Conservation (phyloP, 2,797 vertebrate species). For the Miopithecus talapoin region DNA sequence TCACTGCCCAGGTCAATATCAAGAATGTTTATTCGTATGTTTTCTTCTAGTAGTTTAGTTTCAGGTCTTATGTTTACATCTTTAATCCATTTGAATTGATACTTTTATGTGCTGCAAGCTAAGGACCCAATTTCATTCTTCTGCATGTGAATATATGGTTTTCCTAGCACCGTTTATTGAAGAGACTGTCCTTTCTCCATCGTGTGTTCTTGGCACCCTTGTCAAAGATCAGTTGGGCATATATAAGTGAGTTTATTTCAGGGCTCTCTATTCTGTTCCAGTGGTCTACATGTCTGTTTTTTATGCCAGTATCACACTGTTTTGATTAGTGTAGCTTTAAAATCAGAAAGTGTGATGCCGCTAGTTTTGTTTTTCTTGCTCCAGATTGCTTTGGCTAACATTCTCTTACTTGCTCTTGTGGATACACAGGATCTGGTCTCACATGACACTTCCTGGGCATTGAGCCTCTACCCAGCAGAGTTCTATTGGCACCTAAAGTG, state of each 20-base stretch:
- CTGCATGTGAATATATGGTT: background rate
- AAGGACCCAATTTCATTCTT: background rate
- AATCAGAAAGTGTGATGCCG: background rate
- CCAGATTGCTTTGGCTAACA: background rate
- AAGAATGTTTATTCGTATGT: background rate
- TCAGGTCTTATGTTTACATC: background rate
- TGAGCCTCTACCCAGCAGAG: background rate
- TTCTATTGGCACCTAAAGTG: background rate
- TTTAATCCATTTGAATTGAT: background rate
- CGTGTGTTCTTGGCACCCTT: background rate
- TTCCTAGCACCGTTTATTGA: background rate
- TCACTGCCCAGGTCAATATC: background rate
- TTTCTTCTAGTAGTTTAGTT: background rate
- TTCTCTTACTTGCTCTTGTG: background rate
- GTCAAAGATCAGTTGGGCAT: background rate
- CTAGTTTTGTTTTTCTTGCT: background rate
- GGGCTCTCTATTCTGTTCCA: background rate
- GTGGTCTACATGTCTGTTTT: background rate
- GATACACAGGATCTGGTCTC: background rate
- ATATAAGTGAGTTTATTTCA: background rate
- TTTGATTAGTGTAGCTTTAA: background rate
- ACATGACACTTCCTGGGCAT: accelerated
- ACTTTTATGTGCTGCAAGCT: background rate
- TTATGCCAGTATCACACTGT: background rate
- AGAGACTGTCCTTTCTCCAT: background rate